Base-by-base conservation (phyloP, 2,888 invertebrate species). In the Drosophila falleni region DNA sequence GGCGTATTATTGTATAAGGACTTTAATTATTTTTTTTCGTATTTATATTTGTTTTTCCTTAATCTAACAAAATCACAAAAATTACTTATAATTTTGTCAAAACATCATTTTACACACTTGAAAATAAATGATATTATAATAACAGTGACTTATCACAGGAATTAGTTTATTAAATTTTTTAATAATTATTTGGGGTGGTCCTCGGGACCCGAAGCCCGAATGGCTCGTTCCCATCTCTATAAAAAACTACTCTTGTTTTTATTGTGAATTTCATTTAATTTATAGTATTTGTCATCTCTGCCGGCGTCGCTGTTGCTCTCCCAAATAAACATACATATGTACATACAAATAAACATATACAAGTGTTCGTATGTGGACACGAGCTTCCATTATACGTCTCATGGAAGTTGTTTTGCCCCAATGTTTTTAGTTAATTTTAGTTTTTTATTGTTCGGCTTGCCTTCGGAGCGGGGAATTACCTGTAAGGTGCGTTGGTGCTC, bases 341-440 rank as follows among this genome's bases (percentile, higher is more conserved):
- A n/a, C n/a, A n/a, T n/a, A n/a, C n/a, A 26, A 19, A 31, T 6
- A 47, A n/a, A 35, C 1, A 33, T 11, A 19, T 11, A 11, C 9
- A 46, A 5, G 31, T 29, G n/a, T 5, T 23, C 5, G 16, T 23
- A 23, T 15, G 11, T 33, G 16, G 13, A n/a, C 15, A 11, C 35
- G 37, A n/a, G 29, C 46, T 15, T 49, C 13, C 51, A 47, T 46
- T 56, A 58, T 26, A 19, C 54, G 37, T 61, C 70, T 23, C 59
- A 41, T 16, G 49, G 39, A 50, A 70, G 51, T 35, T 61, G 58
- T 50, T 60, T 54, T 50, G 72, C 44, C 31, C 29, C 47, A 59
- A 59, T 44, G 60, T 68, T 76, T 71, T 71, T 73, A 76, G 79
- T 78, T 69, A 70, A 77, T 71, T 87, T 73, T 53, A 61, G 54